Evolutionary conservation across 2,113 vertebrate genomes (phyloP).

Genomic region (Coreoperca whiteheadi): DNA sequence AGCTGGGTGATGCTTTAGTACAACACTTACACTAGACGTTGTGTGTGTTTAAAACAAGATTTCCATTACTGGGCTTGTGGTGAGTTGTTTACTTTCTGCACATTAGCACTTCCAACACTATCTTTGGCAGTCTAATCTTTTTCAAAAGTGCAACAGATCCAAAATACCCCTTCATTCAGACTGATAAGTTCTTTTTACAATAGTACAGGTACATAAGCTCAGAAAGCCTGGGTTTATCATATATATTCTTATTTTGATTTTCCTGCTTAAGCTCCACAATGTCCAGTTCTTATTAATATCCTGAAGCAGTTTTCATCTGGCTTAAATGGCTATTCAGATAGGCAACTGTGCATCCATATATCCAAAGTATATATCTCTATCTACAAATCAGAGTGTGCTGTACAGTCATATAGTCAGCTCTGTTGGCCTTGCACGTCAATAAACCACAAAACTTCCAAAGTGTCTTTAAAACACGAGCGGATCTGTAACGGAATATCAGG

Average conservation of each 20-base stretch:
- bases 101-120: constrained; percentile 44
- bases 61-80: constrained; percentile 12
- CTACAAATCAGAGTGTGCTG: constrained; percentile 37
- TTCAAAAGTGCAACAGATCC: constrained; percentile 63
- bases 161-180: constrained; percentile 38
- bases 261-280: neutral
- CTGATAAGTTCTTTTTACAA: neutral
- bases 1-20: constrained; percentile 40
- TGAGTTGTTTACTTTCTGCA: constrained; percentile 43
- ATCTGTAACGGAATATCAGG: neutral
- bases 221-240: neutral
- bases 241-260: neutral
- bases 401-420: constrained; percentile 35
- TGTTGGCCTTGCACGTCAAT: constrained; percentile 38
- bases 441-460: constrained; percentile 14
- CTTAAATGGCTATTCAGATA: constrained; percentile 42
- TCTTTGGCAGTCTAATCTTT: constrained; percentile 78
- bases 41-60: constrained; percentile 47
- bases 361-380: constrained; percentile 32
- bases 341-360: constrained; percentile 33
- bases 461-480: constrained; percentile 28
- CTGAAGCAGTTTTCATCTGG: constrained; percentile 10
- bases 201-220: neutral
- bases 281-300: constrained; percentile 4
- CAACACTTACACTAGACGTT: constrained; percentile 8